Evolutionary conservation across 2,888 invertebrate genomes (phyloP).

Genomic region (Lithodes maja): DNA sequence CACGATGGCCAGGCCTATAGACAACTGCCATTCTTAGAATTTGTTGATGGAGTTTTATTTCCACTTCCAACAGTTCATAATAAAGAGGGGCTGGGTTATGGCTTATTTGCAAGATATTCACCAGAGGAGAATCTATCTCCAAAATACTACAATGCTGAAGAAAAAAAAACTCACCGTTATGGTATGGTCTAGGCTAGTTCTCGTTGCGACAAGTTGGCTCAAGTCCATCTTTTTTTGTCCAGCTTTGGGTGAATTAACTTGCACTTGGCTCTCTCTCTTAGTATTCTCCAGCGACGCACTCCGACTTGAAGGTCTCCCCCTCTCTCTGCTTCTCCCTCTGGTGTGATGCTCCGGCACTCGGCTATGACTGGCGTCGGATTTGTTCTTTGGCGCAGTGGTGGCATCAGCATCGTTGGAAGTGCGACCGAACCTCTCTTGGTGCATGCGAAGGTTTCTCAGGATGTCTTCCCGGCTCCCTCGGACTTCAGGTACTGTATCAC

Average conservation of each 20-base stretch:
- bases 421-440: background rate
- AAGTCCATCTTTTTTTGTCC: conserved; percentile 4
- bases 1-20: too few species aligned
- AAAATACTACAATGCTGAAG: background rate
- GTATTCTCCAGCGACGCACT: background rate
- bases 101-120: too few species aligned
- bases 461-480: conserved; percentile 1
- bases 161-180: conserved; percentile 51
- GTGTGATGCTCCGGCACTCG: too few species aligned
- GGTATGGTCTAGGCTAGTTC: conserved; percentile 57
- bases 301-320: background rate
- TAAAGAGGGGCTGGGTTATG: too few species aligned
- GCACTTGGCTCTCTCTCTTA: background rate
- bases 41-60: too few species aligned
- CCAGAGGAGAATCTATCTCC: conserved; percentile 21
- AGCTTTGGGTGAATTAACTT: conserved; percentile 7
- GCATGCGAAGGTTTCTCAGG: conserved; percentile 13
- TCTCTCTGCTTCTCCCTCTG: background rate
- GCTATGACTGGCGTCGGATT: too few species aligned
- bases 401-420: background rate
- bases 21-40: too few species aligned
- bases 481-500: background rate
- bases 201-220: conserved; percentile 46
- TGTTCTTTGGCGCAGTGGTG: background rate
- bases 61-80: too few species aligned